A percentile compares a stretch with the other conserved stretches of the same genome.
Conservation (phyloP, 2,797 vertebrate genomes). For the Eptatretus atami region DNA sequence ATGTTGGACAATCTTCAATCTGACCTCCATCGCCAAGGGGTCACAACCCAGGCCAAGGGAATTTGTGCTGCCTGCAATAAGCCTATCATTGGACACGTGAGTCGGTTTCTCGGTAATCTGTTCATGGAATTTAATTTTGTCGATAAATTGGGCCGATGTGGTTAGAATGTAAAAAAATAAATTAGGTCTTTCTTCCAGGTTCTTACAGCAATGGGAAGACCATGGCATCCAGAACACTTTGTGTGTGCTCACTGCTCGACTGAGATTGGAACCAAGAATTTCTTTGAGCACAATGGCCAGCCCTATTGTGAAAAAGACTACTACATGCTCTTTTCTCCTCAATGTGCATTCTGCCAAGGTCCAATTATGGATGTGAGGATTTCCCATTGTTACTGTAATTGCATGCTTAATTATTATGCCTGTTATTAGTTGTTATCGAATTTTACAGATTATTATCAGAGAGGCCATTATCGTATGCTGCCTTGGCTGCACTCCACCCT, state of each 20-base stretch:
- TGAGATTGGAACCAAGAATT: constrained; percentile 74
- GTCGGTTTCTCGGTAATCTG: constrained; percentile 9
- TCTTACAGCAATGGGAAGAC: constrained; percentile 72
- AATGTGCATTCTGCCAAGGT: constrained; percentile 70
- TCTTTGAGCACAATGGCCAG: constrained; percentile 62
- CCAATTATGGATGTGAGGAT: constrained; percentile 52
- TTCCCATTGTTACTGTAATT: neutral
- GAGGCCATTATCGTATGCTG: no score
- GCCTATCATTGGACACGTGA: constrained; percentile 68
- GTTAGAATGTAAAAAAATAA: no score
- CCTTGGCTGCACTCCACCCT: no score
- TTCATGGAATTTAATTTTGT: neutral
- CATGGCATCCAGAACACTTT: constrained; percentile 81
- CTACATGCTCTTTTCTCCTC: constrained; percentile 57
- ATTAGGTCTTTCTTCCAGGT: constrained; percentile 20
- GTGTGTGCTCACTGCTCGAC: constrained; percentile 87
- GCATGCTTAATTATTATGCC: no score
- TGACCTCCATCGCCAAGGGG: constrained; percentile 53
- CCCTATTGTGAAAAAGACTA: constrained; percentile 84
- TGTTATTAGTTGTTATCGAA: no score
- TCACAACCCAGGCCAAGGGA: constrained; percentile 61
- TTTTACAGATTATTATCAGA: no score
- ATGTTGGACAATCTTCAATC: constrained; percentile 81
- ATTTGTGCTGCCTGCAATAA: constrained; percentile 86
- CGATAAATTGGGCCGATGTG: no score